Evolutionary conservation across 2,888 invertebrate species (phyloP), one percentile per base, ranked within the genome.

Genomic region (Argynnis bischoffii): DNA sequence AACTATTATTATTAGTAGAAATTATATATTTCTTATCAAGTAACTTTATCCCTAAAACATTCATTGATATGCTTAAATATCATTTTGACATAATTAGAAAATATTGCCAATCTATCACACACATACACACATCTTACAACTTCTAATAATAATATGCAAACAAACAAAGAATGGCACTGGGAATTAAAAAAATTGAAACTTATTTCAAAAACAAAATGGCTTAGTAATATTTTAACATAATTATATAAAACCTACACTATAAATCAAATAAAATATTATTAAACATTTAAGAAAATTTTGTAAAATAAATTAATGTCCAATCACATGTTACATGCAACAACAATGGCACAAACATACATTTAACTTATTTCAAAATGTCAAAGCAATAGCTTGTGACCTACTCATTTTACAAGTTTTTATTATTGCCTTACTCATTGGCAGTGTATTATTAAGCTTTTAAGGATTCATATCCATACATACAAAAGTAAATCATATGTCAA

Each of bases 251-350:
- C 26, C 26, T 15, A 26, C 15, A 47, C 47, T 26, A 57, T 4
- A 21, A 47, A 48, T 0, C 21, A 57, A 21, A 57, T 8, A 6
- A 46, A 57, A 46, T 16, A 6, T 15, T 15, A 14, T 26, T 26
- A 5, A 64, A n/a, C 46, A 61, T 61, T 16, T 46, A 53, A 66
- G 31, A 48, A 26, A 41, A 51, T 47, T 47, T 26, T 54, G n/a
- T 47, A 26, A 59, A 66, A 69, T 47, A 60, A 53, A 54, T 54
- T 66, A 69, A 67, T 61, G 57, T 69, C 55, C 67, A 69, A 67
- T 59, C 66, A 60, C 54, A 68, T 57, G 63, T 51, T 57, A 61
- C 70, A 74, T 76, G 74, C 66, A 77, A 79, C 68, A 61, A 61
- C 13, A 67, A 72, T 70, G 70, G 70, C 70, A 70, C 70, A 60